A percentile compares a stretch with the other conserved stretches of the same genome.
Conservation (phyloP, 1,140 invertebrate species). For the Melanaphis sacchari region DNA sequence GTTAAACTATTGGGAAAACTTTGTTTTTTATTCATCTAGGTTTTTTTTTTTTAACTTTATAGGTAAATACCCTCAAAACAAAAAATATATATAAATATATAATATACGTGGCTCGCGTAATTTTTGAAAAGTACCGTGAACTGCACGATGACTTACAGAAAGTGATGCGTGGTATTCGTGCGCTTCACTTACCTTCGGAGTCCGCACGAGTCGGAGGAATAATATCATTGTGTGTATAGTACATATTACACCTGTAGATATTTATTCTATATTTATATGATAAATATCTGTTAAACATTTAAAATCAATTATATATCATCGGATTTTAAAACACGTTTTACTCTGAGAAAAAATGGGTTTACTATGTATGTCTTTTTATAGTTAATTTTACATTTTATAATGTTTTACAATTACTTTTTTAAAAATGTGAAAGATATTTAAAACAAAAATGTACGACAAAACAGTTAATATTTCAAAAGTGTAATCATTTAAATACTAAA, state of each 20-base stretch:
- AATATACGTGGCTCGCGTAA: neutral
- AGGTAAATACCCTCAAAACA: neutral
- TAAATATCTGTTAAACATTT: neutral
- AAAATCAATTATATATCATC: neutral
- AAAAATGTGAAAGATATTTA: too few relatives aligned
- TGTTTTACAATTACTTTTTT: too few relatives aligned
- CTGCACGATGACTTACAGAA: neutral
- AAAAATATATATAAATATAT: neutral
- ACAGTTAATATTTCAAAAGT: too few relatives aligned
- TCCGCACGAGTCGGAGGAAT: neutral
- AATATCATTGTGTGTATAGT: neutral
- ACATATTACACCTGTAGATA: neutral
- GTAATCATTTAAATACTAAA: too few relatives aligned
- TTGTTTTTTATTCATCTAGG: neutral
- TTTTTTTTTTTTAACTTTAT: neutral
- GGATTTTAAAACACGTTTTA: neutral
- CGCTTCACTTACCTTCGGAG: neutral
- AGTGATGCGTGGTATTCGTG: constrained; percentile 2
- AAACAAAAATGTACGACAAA: too few relatives aligned
- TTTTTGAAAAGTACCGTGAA: neutral
- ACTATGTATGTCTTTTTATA: too few relatives aligned
- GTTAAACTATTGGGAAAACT: neutral
- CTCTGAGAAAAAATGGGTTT: neutral
- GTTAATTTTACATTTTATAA: too few relatives aligned
- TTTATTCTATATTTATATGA: neutral